Conservation (phyloP, 2,113 vertebrate genomes). For the Corvus moneduloides region DNA sequence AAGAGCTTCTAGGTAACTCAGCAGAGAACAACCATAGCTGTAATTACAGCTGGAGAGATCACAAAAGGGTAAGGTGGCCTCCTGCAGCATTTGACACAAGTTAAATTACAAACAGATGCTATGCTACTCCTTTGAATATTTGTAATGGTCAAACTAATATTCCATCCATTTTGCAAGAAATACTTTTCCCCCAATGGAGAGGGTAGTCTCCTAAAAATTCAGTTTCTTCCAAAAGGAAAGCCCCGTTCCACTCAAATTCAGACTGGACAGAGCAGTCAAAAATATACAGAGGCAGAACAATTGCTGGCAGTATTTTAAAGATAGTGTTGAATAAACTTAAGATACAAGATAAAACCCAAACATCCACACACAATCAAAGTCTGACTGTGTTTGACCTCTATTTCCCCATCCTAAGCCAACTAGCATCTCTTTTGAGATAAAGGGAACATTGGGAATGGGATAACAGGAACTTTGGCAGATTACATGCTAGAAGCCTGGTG, state of each 20-base stretch:
- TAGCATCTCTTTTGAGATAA: neutral
- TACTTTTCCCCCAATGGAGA: neutral
- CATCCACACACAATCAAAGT: neutral
- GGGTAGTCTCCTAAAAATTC: neutral
- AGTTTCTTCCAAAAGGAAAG: neutral
- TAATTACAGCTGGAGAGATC: neutral
- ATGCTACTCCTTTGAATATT: neutral
- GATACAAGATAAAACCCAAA: neutral
- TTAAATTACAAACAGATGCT: neutral
- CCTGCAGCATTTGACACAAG: neutral
- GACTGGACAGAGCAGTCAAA: neutral
- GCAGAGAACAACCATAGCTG: neutral
- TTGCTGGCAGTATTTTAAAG: neutral
- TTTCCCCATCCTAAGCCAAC: neutral
- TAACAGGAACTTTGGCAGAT: neutral
- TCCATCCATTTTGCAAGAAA: neutral
- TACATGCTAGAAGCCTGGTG: neutral
- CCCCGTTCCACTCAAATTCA: neutral
- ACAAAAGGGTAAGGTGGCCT: neutral
- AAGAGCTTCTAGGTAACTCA: neutral
- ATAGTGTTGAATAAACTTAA: neutral
- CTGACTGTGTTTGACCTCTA: neutral
- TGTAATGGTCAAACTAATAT: neutral
- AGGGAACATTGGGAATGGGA: neutral
- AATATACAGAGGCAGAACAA: neutral